Conservation (phyloP, 2,113 vertebrate genomes). For the Meleagris gallopavo region DNA sequence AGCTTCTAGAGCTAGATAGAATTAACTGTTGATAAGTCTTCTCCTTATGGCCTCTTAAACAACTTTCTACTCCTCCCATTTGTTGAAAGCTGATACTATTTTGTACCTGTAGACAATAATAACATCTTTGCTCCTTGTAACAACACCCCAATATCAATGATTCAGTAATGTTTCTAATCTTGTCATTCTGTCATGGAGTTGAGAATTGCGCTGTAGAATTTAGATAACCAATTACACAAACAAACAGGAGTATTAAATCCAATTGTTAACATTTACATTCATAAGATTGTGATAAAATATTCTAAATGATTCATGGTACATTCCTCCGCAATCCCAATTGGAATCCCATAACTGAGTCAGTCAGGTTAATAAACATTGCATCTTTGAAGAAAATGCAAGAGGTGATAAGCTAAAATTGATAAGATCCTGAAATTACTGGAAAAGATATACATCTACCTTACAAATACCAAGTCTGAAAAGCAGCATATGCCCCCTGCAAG, state of each 20-base stretch:
- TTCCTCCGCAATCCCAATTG: neutral
- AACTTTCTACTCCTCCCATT: neutral
- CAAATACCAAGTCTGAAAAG: neutral
- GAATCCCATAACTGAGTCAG: fast-evolving
- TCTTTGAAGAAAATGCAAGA: neutral
- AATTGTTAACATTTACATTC: neutral
- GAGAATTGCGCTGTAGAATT: neutral
- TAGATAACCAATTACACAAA: neutral
- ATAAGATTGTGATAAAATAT: neutral
- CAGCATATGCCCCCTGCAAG: neutral
- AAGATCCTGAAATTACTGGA: neutral
- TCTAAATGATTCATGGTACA: neutral
- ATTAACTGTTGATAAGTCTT: neutral
- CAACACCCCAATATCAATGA: neutral
- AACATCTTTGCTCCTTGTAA: neutral
- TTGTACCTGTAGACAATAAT: neutral
- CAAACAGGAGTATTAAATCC: neutral
- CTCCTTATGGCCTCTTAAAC: neutral
- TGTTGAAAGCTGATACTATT: neutral
- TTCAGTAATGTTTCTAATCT: neutral
- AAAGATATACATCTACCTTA: neutral
- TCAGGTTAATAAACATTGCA: neutral
- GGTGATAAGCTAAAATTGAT: neutral
- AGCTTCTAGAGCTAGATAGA: neutral
- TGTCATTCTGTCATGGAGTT: neutral